These are phyloP conservation scores for Corydoras maculifer DNA, from an alignment of 2,113 vertebrate genomes.

Conservation along the genomic window DNA sequence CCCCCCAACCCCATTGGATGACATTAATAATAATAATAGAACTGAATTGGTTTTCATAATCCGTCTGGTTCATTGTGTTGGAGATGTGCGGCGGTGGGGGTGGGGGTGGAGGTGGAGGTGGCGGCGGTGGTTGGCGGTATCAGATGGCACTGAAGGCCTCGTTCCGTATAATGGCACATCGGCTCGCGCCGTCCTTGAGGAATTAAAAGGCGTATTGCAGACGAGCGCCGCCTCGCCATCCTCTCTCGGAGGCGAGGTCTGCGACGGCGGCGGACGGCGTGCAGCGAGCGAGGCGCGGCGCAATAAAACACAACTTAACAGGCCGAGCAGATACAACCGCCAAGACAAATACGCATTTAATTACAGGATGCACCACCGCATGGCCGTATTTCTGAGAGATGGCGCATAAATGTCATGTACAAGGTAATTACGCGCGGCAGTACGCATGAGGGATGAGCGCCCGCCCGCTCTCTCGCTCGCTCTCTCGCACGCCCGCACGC, in stretches of 20 bases:
- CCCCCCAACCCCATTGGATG: too few relatives aligned
- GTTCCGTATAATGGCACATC: neutral
- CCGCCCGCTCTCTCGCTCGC: too few relatives aligned
- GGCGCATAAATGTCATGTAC: slow-evolving; percentile 15
- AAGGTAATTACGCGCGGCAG: slow-evolving; percentile 6
- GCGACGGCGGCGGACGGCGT: neutral
- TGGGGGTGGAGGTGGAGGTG: too few relatives aligned
- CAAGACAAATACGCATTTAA: slow-evolving; percentile 8
- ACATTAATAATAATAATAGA: neutral
- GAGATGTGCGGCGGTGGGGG: too few relatives aligned
- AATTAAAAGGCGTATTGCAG: neutral
- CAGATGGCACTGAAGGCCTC: neutral
- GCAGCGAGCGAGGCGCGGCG: neutral
- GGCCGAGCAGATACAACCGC: neutral
- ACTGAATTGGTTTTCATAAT: neutral
- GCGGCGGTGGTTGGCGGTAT: neutral
- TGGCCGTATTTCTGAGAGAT: neutral
- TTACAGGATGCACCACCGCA: slow-evolving; percentile 8
- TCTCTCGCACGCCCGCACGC: too few relatives aligned
- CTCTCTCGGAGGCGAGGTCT: neutral
- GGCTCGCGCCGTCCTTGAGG: neutral
- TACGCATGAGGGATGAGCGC: neutral
- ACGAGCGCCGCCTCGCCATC: too few relatives aligned
- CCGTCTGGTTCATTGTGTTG: too few relatives aligned
- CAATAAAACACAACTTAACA: neutral